Conservation (phyloP, 2,113 vertebrate genomes). For the Callopanchax toddi region DNA sequence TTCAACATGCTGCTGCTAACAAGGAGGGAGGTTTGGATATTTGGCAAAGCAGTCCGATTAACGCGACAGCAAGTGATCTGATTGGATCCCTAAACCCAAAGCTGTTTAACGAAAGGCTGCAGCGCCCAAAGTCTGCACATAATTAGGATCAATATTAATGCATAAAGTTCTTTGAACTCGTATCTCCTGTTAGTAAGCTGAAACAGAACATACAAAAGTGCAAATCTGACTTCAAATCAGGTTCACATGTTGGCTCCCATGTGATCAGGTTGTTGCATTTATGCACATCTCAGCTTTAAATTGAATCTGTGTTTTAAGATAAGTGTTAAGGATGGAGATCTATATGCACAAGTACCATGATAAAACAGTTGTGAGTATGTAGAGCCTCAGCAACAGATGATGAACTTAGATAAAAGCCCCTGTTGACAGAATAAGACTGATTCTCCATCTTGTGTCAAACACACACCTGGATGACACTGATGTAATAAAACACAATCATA, state of each 20-base stretch:
- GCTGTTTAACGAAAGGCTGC: background rate
- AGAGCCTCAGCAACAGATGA: background rate
- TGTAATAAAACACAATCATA: background rate
- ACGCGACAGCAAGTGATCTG: background rate
- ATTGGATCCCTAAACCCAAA: background rate
- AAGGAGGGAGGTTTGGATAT: background rate
- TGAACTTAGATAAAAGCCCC: background rate
- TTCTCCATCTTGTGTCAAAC: background rate
- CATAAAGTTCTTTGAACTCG: background rate
- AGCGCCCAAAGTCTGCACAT: background rate
- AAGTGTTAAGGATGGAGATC: too few species aligned
- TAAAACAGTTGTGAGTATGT: too few species aligned
- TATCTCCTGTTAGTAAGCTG: too few species aligned
- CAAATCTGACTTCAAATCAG: too few species aligned
- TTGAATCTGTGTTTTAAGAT: too few species aligned
- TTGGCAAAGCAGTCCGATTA: background rate
- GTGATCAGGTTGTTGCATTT: too few species aligned
- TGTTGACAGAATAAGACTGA: background rate
- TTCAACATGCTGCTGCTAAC: slow-evolving; percentile 8
- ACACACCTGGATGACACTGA: background rate
- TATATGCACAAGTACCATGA: too few species aligned
- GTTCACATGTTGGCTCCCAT: too few species aligned
- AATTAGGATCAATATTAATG: background rate
- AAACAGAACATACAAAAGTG: too few species aligned
- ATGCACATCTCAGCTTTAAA: too few species aligned